Base-by-base conservation (phyloP, 2,113 vertebrate species). In the Perccottus glenii region DNA sequence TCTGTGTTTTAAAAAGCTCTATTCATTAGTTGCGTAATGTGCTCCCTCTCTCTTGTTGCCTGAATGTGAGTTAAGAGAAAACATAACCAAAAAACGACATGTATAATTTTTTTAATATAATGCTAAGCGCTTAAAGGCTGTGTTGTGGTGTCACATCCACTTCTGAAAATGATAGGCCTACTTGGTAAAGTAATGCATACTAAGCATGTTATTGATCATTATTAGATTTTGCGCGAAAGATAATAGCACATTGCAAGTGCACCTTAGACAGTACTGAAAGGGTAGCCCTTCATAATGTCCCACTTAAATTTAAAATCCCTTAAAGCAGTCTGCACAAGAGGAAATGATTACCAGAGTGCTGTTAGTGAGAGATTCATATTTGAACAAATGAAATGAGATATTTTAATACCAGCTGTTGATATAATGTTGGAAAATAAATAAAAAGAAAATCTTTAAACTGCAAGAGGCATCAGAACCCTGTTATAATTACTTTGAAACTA, bases 181-280 rank as follows among this genome's bases (percentile, higher is more conserved):
- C 12, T 11, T 27, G 38, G 45, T 35, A 12, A 68, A 46, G 60
- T 33, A 11, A 59, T 66, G 56, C 67, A 42, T 53, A 50, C 66
- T 50, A 45, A 32, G 50, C 38, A 59, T 70, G 70, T 0, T 11
- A 8, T 46, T 32, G 32, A 49, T 67, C 51, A 8, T 5, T 33
- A 14, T 42, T 57, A 33, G 60, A 42, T 35, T 70, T 70, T 56
- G 38, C 51, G 42, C 5, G 19, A 73, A 51, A 73, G 65, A 79
- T 68, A 75, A 64, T 35, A 64, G 45, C 69, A 46, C 12, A 11
- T 1, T 14, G 4, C 11, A 60, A 66, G 76, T 76, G 57, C 68
- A 71, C 73, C 82, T 70, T 61, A 61, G 65, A 68, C 73, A 67
- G 75, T 77, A 68, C 51, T 75, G 70, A 79, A 62, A 35, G 36